Evolutionary conservation across 2,797 vertebrate genomes (phyloP).

Genomic region (Triplophysa bombifrons): DNA sequence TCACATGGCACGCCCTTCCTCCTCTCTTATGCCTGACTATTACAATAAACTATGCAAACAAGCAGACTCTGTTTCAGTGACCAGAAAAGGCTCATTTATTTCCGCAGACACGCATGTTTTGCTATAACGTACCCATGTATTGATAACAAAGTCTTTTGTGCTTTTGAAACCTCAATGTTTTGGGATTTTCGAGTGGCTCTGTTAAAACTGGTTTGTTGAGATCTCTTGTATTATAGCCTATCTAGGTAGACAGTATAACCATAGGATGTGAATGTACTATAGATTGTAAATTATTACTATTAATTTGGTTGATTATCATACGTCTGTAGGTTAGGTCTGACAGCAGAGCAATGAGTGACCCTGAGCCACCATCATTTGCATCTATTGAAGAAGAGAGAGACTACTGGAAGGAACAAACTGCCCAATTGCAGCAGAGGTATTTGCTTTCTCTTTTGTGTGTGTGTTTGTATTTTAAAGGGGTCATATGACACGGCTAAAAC

Average conservation of each 20-base stretch:
- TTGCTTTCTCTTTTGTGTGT: background rate
- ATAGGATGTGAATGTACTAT: background rate
- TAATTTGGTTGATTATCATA: background rate
- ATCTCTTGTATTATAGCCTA: background rate
- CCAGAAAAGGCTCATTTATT: background rate
- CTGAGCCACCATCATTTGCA: constrained; percentile 72
- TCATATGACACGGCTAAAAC: too few relatives aligned
- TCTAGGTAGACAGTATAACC: background rate
- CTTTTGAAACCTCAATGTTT: background rate
- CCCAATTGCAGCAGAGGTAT: constrained; percentile 88
- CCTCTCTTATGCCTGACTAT: background rate
- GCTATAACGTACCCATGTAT: background rate
- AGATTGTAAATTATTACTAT: too few relatives aligned
- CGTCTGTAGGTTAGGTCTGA: constrained; percentile 11
- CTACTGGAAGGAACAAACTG: constrained; percentile 90
- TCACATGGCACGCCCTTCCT: constrained; percentile 37
- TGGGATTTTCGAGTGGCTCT: background rate
- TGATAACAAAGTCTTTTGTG: background rate
- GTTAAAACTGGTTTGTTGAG: background rate
- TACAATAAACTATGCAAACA: constrained; percentile 12
- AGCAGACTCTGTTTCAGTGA: background rate
- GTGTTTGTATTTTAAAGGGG: too few relatives aligned
- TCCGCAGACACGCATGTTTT: background rate
- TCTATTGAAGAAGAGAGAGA: constrained; percentile 85
- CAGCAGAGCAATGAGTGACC: constrained; percentile 71